Evolutionary conservation across 2,888 invertebrate genomes (phyloP), one percentile per base, ranked within the genome.

Genomic region (Rhagium mordax): DNA sequence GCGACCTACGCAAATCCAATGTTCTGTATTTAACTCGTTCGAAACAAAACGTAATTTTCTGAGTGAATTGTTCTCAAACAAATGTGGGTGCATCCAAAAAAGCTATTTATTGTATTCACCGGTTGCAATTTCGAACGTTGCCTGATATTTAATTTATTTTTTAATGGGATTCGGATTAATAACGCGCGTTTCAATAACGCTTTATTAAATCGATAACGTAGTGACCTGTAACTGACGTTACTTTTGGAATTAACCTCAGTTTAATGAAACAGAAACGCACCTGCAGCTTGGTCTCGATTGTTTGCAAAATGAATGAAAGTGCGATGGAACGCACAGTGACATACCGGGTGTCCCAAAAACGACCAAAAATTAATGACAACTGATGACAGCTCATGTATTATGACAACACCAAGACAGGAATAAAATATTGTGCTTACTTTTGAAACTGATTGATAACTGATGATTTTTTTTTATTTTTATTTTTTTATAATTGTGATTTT

Each of bases 131-230:
- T 57, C 27, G 57, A 57, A 13, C 57, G 57, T 57, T 53, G 53
- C 53, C 53, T 55, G 27, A 57, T 57, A 29, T 57, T 57, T 57
- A 57, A 57, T 57, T 57, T 57, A 29, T 64, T 74, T 74, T 71
- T 74, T 66, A 61, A 70, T 59, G 66, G 69, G 67, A 74, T 67
- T 67, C 67, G 60, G 65, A 67, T 71, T 49, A 60, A 62, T 55
- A 55, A 41, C 49, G 33, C 41, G 20, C 29, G 29, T 18, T 33
- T 29, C 66, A 49, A 27, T 55, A 53, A 33, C 66, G 24, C 20
- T 33, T 24, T 66, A 66, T 41, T 51, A 55, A 66, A 66, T 66
- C 66, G 53, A 66, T 66, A 66, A 66, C 20, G 51, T 33, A 55
- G 55, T 49, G 66, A 66, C 55, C 66, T 55, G 66, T 66, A 66